Percentiles rank a stretch among this genome's conserved stretches.
These are phyloP conservation scores for Tachina fera DNA, from an alignment of 2,888 invertebrate species.

Conservation along the genomic window DNA sequence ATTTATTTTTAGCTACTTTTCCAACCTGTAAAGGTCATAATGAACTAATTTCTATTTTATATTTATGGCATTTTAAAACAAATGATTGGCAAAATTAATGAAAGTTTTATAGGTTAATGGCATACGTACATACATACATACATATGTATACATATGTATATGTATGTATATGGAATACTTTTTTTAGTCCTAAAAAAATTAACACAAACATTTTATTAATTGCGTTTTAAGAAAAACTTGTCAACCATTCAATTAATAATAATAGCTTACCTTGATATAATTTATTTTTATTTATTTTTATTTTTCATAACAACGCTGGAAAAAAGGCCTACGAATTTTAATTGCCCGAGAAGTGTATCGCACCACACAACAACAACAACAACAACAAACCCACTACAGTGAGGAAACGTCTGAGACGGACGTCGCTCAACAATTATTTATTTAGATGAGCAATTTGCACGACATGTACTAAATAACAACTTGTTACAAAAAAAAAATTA, in stretches of 20 bases:
- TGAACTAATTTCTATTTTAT: slow-evolving; percentile 49
- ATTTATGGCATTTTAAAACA: slow-evolving; percentile 28
- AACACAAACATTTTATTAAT: slow-evolving; percentile 39
- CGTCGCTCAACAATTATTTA: slow-evolving; percentile 59
- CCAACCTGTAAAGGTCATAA: slow-evolving; percentile 36
- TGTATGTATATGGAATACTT: slow-evolving; percentile 1
- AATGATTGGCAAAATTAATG: no score
- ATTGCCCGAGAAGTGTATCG: slow-evolving; percentile 73
- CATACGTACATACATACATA: slow-evolving; percentile 22
- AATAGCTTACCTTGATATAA: slow-evolving; percentile 28
- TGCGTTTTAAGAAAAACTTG: slow-evolving; percentile 12
- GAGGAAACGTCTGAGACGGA: slow-evolving; percentile 45
- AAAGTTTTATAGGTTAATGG: not conserved
- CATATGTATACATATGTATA: not conserved
- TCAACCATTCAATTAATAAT: not conserved
- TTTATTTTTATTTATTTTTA: slow-evolving; percentile 32
- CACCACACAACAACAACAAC: slow-evolving; percentile 20
- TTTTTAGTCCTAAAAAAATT: slow-evolving; percentile 7
- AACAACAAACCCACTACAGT: slow-evolving; percentile 7
- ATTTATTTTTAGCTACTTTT: no score
- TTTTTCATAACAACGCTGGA: slow-evolving; percentile 31
- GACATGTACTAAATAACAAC: slow-evolving; percentile 43
- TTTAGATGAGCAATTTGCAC: slow-evolving; percentile 66
- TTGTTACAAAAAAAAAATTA: not conserved
- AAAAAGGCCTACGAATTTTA: slow-evolving; percentile 81